phyloP scores from a whole-genome alignment of 2,888 invertebrate species.

The Cynaeus angustus region DNA sequence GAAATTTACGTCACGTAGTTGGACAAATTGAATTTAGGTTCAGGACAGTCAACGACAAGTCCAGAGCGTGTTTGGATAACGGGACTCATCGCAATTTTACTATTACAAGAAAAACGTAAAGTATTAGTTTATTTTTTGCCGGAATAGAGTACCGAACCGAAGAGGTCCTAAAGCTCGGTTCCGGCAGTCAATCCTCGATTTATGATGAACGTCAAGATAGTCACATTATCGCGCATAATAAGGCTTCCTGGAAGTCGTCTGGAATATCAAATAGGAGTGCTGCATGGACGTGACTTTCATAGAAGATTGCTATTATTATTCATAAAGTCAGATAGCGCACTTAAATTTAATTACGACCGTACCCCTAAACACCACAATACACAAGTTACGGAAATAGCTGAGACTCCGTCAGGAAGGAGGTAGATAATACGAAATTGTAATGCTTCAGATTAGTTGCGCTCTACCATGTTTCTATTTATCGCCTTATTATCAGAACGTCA shows the following conservation, averaged over 20 bases:
- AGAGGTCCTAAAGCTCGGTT: constrained; percentile 40
- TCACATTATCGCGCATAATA: constrained; percentile 59
- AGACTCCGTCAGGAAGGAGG: constrained; percentile 42
- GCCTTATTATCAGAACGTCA: constrained; percentile 10
- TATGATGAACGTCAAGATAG: constrained; percentile 56
- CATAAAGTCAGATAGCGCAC: constrained; percentile 63
- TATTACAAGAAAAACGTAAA: background rate
- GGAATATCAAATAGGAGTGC: constrained; percentile 59
- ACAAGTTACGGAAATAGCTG: constrained; percentile 47
- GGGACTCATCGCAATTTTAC: constrained; percentile 1
- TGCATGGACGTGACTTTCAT: constrained; percentile 58
- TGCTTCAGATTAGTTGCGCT: constrained; percentile 36
- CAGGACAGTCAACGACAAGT: constrained; percentile 14
- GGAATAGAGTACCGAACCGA: background rate
- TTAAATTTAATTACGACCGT: constrained; percentile 62
- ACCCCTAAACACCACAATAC: constrained; percentile 54
- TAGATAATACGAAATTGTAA: constrained; percentile 38
- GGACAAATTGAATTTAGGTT: constrained; percentile 26
- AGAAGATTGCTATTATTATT: constrained; percentile 62
- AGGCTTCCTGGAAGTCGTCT: constrained; percentile 53
- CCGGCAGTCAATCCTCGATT: constrained; percentile 54
- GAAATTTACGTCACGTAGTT: constrained; percentile 35
- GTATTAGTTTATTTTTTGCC: background rate
- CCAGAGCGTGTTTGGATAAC: constrained; percentile 9
- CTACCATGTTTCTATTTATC: constrained; percentile 30